Evolutionary conservation across 1,140 invertebrate genomes (phyloP).

Genomic region (Capitella teleta): DNA sequence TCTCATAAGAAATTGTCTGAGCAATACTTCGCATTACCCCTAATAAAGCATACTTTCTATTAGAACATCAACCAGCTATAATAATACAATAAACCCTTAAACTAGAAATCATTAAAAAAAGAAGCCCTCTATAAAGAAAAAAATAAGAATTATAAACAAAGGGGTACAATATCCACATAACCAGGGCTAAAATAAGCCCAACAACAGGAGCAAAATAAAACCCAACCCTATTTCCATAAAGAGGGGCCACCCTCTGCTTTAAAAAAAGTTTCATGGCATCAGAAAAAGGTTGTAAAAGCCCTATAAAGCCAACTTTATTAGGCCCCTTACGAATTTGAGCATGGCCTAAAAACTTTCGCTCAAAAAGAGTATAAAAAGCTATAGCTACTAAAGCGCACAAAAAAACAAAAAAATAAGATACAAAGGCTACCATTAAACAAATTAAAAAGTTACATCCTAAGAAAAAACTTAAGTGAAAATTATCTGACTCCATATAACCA

Average conservation of each 20-base stretch:
- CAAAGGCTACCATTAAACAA: not conserved
- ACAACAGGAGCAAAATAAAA: not conserved
- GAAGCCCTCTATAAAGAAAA: not conserved
- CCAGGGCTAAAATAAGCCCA: not conserved
- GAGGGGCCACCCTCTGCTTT: slow-evolving; percentile 47
- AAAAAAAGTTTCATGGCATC: slow-evolving; percentile 57
- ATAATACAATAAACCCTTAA: slow-evolving; percentile 48
- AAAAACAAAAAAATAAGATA: not conserved
- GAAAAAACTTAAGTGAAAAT: slow-evolving; percentile 4
- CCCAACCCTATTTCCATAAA: slow-evolving; percentile 43
- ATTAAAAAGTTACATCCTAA: not conserved
- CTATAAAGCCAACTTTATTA: slow-evolving; percentile 52
- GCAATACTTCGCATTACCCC: slow-evolving; percentile 51
- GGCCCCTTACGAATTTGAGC: slow-evolving; percentile 60
- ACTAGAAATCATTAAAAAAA: not conserved
- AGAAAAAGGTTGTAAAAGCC: slow-evolving; percentile 53
- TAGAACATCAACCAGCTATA: slow-evolving; percentile 52
- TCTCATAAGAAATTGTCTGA: slow-evolving; percentile 60
- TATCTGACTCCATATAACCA: slow-evolving; percentile 20
- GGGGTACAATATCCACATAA: not conserved
- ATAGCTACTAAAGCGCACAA: slow-evolving; percentile 46
- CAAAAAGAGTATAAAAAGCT: slow-evolving; percentile 57
- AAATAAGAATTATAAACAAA: not conserved
- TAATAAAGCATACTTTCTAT: slow-evolving; percentile 56
- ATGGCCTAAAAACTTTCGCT: slow-evolving; percentile 55